Percentiles rank a stretch among this genome's conserved stretches.
These are phyloP conservation scores for Podarcis muralis DNA, from an alignment of 2,113 vertebrate genomes.

Conservation along the genomic window DNA sequence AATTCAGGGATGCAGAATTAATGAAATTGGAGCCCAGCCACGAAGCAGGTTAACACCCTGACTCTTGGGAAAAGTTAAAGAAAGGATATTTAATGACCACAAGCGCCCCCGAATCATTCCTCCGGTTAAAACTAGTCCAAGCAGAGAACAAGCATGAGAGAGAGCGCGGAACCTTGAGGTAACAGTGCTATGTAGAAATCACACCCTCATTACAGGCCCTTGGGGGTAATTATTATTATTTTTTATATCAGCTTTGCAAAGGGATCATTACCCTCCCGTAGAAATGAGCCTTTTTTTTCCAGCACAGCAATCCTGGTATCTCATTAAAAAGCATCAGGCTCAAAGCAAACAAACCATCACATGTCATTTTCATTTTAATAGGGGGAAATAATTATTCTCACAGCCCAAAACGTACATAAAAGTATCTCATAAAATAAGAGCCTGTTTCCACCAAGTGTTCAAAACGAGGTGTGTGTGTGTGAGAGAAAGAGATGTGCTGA, in stretches of 20 bases:
- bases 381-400: slow-evolving; percentile 34
- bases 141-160: not conserved
- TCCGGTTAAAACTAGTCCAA: slow-evolving; percentile 8
- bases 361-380: slow-evolving; percentile 32
- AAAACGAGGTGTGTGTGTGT: not conserved
- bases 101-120: not conserved
- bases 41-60: not conserved
- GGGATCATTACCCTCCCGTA: slow-evolving; percentile 4
- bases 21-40: not conserved
- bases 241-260: not conserved
- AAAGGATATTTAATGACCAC: not conserved
- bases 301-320: slow-evolving; percentile 10
- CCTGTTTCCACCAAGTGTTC: not conserved
- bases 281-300: slow-evolving; percentile 7
- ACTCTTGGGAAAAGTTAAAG: not conserved
- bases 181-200: not conserved
- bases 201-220: not conserved
- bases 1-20: not conserved
- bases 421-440: slow-evolving; percentile 8
- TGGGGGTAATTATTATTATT: not conserved
- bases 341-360: slow-evolving; percentile 28
- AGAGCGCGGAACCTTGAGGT: not conserved
- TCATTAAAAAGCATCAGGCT: slow-evolving; percentile 30
- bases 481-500: not conserved
- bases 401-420: slow-evolving; percentile 23